phyloP scores from a whole-genome alignment of 1,140 invertebrate genomes.

The Berghia stephanieae region DNA sequence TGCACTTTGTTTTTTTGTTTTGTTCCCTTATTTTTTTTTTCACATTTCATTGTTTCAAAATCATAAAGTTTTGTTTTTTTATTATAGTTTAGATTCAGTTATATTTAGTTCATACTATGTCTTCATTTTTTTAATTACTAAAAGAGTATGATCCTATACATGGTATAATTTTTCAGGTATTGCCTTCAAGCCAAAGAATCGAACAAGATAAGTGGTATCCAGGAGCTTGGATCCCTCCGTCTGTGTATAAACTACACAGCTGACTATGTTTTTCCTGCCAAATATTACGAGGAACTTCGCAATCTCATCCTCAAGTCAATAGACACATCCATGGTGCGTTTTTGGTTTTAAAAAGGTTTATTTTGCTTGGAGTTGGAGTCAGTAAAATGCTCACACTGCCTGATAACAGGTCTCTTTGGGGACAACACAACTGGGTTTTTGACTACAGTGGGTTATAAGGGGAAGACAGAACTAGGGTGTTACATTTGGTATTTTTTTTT shows the following conservation, averaged over 20 bases:
- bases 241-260: constrained; percentile 87
- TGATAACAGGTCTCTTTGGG: too few species aligned
- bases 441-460: too few species aligned
- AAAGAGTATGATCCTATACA: too few species aligned
- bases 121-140: constrained; percentile 1
- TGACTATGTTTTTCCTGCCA: constrained; percentile 85
- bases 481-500: too few species aligned
- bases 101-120: background rate
- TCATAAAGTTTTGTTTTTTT: background rate
- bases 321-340: too few species aligned
- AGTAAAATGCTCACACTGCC: too few species aligned
- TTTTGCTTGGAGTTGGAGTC: background rate
- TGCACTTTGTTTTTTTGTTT: background rate
- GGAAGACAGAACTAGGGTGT: too few species aligned
- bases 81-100: background rate
- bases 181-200: constrained; percentile 77
- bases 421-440: too few species aligned
- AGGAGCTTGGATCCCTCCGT: constrained; percentile 81
- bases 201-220: constrained; percentile 37
- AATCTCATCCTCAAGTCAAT: constrained; percentile 80
- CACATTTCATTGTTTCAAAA: background rate
- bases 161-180: constrained; percentile 77
- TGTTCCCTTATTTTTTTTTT: background rate
- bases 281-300: constrained; percentile 81
- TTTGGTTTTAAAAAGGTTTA: too few species aligned